Base-by-base conservation (phyloP, 2,797 vertebrate species). In the Sebastes umbrosus region DNA sequence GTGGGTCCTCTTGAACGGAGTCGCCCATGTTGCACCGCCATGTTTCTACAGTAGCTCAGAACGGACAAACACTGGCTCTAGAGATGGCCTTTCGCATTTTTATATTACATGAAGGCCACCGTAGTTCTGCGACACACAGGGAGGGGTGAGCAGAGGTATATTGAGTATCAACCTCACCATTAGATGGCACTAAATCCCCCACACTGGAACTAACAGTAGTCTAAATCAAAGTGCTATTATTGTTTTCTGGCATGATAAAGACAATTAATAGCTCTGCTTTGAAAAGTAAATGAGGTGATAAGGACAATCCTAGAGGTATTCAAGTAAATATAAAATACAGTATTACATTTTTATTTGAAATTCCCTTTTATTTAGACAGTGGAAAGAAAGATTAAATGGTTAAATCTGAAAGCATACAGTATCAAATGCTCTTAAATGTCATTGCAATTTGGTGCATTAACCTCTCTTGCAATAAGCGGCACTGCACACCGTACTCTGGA, bases 381-480 rank as follows among this genome's bases (percentile, higher is more conserved):
- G 34, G 6, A 22, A 39, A 62, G 10, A 57, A 18, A 25, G 10
- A 75, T 46, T 10, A 60, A 75, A 71, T 32, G n/a, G 7, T 65
- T 55, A n/a, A 10, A 2, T 59, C 14, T 7, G 6, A 65, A 68
- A 75, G 8, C 57, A 29, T 18, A 68, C 24, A 65, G 1, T 24
- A 60, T 74, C 11, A 70, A 59, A 77, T 78, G 27, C 12, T 65
- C 3, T 72, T 68, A 57, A 77, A 87, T 72, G 43, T 34, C 78
- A 75, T 18, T 60, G 58, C 34, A 4, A 55, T 39, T 73, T 39
- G 27, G n/a, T 73, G 29, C 22, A 78, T 84, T 88, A 82, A 83
- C 79, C 73, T 81, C 14, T 73, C 8, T 58, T 69, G 20, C 32
- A 54, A 18, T 52, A 71, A 65, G 76, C 63, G 50, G 16, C 32